These are phyloP conservation scores for Mimas tiliae DNA, from an alignment of 2,888 invertebrate genomes.

Conservation along the genomic window DNA sequence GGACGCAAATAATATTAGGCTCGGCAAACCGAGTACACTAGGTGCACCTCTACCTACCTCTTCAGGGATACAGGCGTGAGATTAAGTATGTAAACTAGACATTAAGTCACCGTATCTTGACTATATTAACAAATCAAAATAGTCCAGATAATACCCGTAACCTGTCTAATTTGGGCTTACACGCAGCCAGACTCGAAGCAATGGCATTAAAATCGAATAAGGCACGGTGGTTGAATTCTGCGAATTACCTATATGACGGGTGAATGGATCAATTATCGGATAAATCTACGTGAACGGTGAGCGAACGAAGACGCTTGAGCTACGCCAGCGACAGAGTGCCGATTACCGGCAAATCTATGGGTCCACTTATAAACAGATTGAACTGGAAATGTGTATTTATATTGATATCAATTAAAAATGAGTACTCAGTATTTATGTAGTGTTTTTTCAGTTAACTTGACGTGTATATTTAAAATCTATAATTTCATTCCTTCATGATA, in stretches of 20 bases:
- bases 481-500: too few species aligned
- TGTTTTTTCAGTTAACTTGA: too few species aligned
- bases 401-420: neutral
- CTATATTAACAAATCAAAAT: neutral
- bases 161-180: slow-evolving; percentile 14
- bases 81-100: neutral
- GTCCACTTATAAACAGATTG: slow-evolving; percentile 34
- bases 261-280: slow-evolving; percentile 45
- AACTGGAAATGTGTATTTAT: neutral
- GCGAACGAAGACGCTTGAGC: slow-evolving; percentile 32
- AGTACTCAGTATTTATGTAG: too few species aligned
- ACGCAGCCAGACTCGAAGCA: slow-evolving; percentile 17
- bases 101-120: neutral
- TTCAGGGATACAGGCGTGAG: too few species aligned
- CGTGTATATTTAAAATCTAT: too few species aligned
- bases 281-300: slow-evolving; percentile 33
- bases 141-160: neutral
- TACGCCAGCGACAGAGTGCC: slow-evolving; percentile 33
- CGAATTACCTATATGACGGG: slow-evolving; percentile 30
- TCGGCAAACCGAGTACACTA: too few species aligned
- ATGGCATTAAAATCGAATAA: slow-evolving; percentile 29
- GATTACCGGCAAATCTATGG: slow-evolving; percentile 39
- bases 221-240: slow-evolving; percentile 24
- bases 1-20: too few species aligned
- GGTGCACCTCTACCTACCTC: too few species aligned